These are phyloP conservation scores for Eupithecia vulgata DNA, from an alignment of 2,888 invertebrate species.

Conservation along the genomic window DNA sequence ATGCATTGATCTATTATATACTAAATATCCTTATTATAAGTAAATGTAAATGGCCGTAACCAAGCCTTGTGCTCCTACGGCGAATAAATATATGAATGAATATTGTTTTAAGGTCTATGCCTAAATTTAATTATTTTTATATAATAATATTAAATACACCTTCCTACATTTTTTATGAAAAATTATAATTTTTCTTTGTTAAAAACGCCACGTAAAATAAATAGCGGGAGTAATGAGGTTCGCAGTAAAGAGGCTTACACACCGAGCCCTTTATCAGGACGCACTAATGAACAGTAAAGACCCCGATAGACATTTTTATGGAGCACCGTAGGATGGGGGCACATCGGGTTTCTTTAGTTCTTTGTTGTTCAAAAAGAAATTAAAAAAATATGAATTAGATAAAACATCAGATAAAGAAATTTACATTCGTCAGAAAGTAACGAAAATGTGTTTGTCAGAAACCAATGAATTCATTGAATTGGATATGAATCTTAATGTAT, in stretches of 20 bases:
- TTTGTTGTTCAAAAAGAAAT: neutral
- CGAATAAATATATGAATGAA: too few species aligned
- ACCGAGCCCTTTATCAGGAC: conserved; percentile 52
- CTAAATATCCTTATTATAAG: too few species aligned
- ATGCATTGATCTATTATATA: neutral
- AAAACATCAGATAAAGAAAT: too few species aligned
- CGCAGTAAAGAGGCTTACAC: conserved; percentile 54
- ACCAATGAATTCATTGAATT: too few species aligned
- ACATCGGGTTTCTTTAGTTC: conserved; percentile 28
- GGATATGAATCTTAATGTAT: too few species aligned
- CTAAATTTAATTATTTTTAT: neutral
- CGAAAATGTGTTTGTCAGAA: neutral
- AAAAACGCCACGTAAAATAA: conserved; percentile 31
- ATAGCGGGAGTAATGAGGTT: conserved; percentile 50
- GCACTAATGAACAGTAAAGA: conserved; percentile 63
- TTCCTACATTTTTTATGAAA: neutral
- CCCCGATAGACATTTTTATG: conserved; percentile 63
- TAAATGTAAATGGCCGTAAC: too few species aligned
- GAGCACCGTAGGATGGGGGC: conserved; percentile 23
- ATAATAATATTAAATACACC: neutral
- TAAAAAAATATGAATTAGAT: neutral
- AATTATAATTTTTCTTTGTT: neutral
- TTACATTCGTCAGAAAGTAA: neutral
- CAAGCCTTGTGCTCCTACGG: too few species aligned
- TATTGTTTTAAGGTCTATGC: neutral